A percentile compares a stretch with the other conserved stretches of the same genome.
Conservation (phyloP, 2,888 invertebrate species). For the Pyrrhia umbra region DNA sequence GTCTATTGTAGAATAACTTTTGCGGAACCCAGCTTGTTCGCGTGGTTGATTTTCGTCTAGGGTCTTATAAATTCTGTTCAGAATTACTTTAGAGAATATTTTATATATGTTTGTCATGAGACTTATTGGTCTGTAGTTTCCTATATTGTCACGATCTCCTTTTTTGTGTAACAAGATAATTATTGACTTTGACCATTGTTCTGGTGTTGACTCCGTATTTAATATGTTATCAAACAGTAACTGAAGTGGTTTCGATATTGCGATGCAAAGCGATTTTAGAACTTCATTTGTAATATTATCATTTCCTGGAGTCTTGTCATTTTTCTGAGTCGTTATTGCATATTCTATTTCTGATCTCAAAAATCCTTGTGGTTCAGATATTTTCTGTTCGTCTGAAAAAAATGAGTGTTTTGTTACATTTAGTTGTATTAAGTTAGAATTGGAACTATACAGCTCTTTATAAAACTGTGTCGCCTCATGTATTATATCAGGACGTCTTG, state of each 20-base stretch:
- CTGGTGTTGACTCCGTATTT: neutral
- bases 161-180: neutral
- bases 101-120: constrained; percentile 4
- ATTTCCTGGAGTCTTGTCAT: neutral
- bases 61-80: neutral
- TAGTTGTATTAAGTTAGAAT: too few species aligned
- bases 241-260: neutral
- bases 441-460: too few species aligned
- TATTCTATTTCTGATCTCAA: too few species aligned
- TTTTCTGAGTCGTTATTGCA: neutral
- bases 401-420: too few species aligned
- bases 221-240: constrained; percentile 1
- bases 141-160: neutral
- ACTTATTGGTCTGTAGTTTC: constrained; percentile 5
- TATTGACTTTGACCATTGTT: neutral
- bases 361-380: too few species aligned
- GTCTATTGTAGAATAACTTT: neutral
- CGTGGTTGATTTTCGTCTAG: constrained; percentile 1
- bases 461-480: neutral
- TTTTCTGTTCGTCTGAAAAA: too few species aligned
- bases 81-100: constrained; percentile 2
- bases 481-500: neutral
- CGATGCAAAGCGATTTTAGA: neutral
- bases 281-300: neutral
- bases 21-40: neutral